phyloP scores from a whole-genome alignment of 2,888 invertebrate species.

The Smittia aterrima region DNA sequence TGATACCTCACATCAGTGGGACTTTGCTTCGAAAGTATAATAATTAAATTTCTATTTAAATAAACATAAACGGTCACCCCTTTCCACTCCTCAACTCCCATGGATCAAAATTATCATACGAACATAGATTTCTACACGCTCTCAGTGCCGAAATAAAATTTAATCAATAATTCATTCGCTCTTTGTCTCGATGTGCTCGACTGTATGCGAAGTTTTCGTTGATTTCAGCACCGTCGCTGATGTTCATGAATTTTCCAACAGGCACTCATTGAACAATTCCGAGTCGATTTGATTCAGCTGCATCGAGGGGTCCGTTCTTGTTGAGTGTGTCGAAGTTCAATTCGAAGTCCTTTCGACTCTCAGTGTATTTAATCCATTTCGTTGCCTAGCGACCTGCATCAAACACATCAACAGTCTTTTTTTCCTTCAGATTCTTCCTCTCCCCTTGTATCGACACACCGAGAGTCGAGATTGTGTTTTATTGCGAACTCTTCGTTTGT shows the following conservation, averaged over 20 bases:
- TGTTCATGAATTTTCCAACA: no score
- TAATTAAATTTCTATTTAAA: no score
- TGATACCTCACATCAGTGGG: no score
- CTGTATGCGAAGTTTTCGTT: not conserved
- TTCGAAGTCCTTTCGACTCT: not conserved
- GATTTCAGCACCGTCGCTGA: not conserved
- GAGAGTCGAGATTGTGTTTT: not conserved
- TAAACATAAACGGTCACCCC: no score
- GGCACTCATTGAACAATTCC: no score
- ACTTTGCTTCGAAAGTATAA: no score
- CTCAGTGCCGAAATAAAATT: slow-evolving; percentile 1
- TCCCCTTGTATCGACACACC: not conserved
- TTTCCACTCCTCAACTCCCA: no score
- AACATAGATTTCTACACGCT: no score
- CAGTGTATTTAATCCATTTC: slow-evolving; percentile 32
- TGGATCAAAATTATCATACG: no score
- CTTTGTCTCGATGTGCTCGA: not conserved
- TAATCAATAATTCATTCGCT: slow-evolving; percentile 35
- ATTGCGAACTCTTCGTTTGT: not conserved
- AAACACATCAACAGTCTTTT: slow-evolving; percentile 22
- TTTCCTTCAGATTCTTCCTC: not conserved
- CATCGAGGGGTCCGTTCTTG: no score
- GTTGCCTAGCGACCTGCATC: slow-evolving; percentile 34
- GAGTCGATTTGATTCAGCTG: no score
- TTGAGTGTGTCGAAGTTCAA: no score